Conservation (phyloP, 2,888 invertebrate genomes). For the Phortica okadai region DNA sequence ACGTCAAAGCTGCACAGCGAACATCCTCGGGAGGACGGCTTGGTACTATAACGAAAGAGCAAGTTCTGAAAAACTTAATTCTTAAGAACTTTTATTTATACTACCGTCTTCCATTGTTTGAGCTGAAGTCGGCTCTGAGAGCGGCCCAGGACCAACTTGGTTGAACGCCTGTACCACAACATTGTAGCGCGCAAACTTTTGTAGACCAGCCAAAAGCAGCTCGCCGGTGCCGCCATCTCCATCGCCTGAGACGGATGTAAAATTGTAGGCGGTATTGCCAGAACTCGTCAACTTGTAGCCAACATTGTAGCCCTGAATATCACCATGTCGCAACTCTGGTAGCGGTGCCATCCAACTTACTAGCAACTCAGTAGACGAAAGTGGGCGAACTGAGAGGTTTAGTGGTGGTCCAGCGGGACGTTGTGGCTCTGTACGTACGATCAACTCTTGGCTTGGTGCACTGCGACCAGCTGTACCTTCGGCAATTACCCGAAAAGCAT, state of each 20-base stretch:
- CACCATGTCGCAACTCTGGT: slow-evolving; percentile 84
- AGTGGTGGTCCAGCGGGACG: slow-evolving; percentile 84
- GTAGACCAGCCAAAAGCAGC: slow-evolving; percentile 80
- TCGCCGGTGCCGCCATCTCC: slow-evolving; percentile 84
- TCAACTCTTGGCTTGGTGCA: slow-evolving; percentile 81
- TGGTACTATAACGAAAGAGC: slow-evolving; percentile 79
- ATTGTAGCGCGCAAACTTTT: slow-evolving; percentile 83
- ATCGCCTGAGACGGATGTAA: slow-evolving; percentile 83
- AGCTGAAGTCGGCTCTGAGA: slow-evolving; percentile 82
- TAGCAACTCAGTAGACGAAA: slow-evolving; percentile 85
- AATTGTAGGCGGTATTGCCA: slow-evolving; percentile 80
- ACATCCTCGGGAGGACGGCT: slow-evolving; percentile 87
- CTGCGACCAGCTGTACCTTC: slow-evolving; percentile 86
- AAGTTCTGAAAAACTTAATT: neutral
- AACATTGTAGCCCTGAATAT: slow-evolving; percentile 86
- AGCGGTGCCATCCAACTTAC: slow-evolving; percentile 86
- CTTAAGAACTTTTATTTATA: neutral
- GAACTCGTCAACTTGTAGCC: slow-evolving; percentile 77
- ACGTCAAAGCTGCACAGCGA: slow-evolving; percentile 84
- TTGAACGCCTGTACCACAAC: slow-evolving; percentile 86
- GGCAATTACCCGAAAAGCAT: slow-evolving; percentile 84
- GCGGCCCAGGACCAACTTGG: slow-evolving; percentile 84
- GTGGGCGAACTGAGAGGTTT: slow-evolving; percentile 82
- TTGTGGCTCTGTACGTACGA: slow-evolving; percentile 83
- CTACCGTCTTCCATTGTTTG: slow-evolving; percentile 86